Evolutionary conservation across 1,140 invertebrate species (phyloP).

Genomic region (Fragariocoptes setiger): DNA sequence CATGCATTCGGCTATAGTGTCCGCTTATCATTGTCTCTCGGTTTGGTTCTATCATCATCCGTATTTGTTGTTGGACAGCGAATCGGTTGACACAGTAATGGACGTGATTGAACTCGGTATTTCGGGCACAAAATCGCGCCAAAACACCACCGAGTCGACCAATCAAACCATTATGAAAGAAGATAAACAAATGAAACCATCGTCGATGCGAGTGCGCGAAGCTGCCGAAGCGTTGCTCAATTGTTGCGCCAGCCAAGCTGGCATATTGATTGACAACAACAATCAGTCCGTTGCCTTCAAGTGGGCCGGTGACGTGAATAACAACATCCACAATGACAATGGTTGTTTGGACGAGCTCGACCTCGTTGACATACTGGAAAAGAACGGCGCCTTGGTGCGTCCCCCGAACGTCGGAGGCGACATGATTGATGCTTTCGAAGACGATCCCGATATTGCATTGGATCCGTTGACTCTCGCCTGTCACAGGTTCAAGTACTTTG

Average conservation of each 20-base stretch:
- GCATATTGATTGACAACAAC: too few relatives aligned
- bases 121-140: constrained; percentile 57
- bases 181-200: constrained; percentile 76
- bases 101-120: constrained; percentile 91
- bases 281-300: too few relatives aligned
- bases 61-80: constrained; percentile 54
- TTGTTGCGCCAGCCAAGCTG: constrained; percentile 23
- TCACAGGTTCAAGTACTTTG: constrained; percentile 30
- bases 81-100: constrained; percentile 60
- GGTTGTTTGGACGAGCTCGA: too few relatives aligned
- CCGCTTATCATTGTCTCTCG: constrained; percentile 60
- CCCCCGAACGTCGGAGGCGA: too few relatives aligned
- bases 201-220: constrained; percentile 74
- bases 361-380: too few relatives aligned
- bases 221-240: constrained; percentile 69
- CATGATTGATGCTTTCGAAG: too few relatives aligned
- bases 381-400: too few relatives aligned
- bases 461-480: too few relatives aligned
- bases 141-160: constrained; percentile 11
- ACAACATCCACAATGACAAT: too few relatives aligned
- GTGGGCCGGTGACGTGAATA: too few relatives aligned
- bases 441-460: too few relatives aligned
- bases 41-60: constrained; percentile 56
- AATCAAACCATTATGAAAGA: constrained; percentile 30
- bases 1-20: constrained; percentile 84